Base-by-base conservation (phyloP, 2,888 invertebrate genomes). In the Cheilosia soror region DNA sequence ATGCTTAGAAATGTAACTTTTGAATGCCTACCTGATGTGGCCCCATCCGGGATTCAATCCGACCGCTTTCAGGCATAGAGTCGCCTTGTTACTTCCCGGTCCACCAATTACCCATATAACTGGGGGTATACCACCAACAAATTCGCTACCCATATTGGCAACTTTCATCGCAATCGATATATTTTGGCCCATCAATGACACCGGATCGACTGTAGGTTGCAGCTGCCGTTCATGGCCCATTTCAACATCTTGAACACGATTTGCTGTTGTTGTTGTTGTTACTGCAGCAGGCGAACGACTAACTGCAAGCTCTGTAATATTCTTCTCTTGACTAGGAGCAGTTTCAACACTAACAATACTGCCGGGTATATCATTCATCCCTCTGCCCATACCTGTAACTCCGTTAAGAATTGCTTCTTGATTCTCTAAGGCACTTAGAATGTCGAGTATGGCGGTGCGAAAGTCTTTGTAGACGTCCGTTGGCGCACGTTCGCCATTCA, bases 61-160 rank as follows among this genome's bases (percentile, higher is more conserved):
- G 3, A 95, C 94, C 0, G 96, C 96, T 87, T 95, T 95, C 76
- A 95, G 93, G 91, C 97, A 97, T 40, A 98, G 93, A 0, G 94
- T 93, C 1, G 96, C 96, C 91, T 98, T 98, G 91, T 98, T 97
- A 90, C 97, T 97, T 68, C 98, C 98, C 0, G 98, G 98, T 0
- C 98, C 98, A 9, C 98, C 97, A 51, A 96, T 95, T 6, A 96
- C 94, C 94, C 94, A 95, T 81, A 95, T 91, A 7, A 93, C 90
- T 1, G 93, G 92, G 0, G 93, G 93, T 68, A 90, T 88, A 15
- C 71, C 71, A 51, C 71, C 87, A 13, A 87, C 87, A n/a, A 82
- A 75, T 37, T 87, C 66, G 37, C 11, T 11, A 11, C 11, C 37
- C 11, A 37, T 37, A 76, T 85, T 76, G 20, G 77, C 88, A 25